phyloP scores from a whole-genome alignment of 2,888 invertebrate genomes.

The Rhabditoides inermis region DNA sequence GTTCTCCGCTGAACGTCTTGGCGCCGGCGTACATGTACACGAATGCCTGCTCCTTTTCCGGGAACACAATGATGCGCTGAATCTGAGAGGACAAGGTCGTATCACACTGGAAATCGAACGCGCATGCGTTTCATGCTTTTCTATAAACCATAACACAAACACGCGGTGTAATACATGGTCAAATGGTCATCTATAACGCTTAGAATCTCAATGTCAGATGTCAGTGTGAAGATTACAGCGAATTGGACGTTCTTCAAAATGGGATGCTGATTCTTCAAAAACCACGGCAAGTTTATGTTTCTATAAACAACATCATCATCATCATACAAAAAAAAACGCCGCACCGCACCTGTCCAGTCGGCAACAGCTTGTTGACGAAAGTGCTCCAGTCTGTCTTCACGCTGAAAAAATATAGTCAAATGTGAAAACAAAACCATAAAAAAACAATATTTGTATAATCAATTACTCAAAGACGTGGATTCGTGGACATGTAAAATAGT shows the following conservation, averaged over 20 bases:
- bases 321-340: background rate
- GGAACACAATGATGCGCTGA: conserved; percentile 31
- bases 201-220: no score
- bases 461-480: no score
- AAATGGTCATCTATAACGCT: no score
- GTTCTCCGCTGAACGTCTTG: conserved; percentile 29
- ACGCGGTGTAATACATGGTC: no score
- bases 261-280: no score
- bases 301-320: background rate
- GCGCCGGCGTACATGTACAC: conserved; percentile 29
- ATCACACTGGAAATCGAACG: no score
- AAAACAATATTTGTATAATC: background rate
- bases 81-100: conserved; percentile 22
- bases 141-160: no score
- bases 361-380: conserved; percentile 84
- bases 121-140: no score
- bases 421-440: background rate
- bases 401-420: conserved; percentile 5
- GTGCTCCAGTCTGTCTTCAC: conserved; percentile 70
- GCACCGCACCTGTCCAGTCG: conserved; percentile 73
- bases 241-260: no score
- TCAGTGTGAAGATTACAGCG: background rate
- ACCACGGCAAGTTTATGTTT: no score
- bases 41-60: conserved; percentile 35
- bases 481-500: no score